Evolutionary conservation across 2,888 invertebrate species (phyloP), one percentile per base, ranked within the genome.

Genomic region (Drosophila subquinaria): DNA sequence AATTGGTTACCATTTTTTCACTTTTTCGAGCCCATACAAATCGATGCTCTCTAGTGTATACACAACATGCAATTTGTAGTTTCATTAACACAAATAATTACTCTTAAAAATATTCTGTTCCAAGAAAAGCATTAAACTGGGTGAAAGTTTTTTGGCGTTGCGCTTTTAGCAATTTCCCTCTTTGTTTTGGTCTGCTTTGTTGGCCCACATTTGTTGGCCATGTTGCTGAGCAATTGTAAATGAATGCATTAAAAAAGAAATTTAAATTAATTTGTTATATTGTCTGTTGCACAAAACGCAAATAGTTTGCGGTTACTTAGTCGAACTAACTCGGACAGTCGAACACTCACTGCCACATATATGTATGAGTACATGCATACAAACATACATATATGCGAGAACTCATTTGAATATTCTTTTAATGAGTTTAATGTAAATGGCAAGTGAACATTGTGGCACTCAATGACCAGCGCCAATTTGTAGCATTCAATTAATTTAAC

Each of bases 231-330:
- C 11, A 47, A n/a, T 45, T n/a, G 43, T 45, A 45, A 45, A 23
- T 36, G 45, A 56, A 35, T 15, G 11, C 43, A 56, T 23, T 56
- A 36, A 56, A 43, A 56, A 57, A 36, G 10, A 55, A 35, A 43
- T 43, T 52, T 42, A 61, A 61, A 52, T 52, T 51, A 42, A 69
- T 70, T 62, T 45, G 35, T 62, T 42, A 42, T 51, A 53, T 59
- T 57, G 48, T 67, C 40, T 66, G 36, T 50, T 55, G 50, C 42
- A 23, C 36, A 40, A 65, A 57, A 55, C 15, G 17, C 20, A 53
- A 45, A 40, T 51, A 40, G 35, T 64, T 48, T 64, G 64, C 61
- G 69, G 63, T 59, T 50, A 56, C 51, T 69, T 47, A 50, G 52
- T 56, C 8, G 15, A 57, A 36, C 6, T 10, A 45, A 45, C 35